phyloP scores from a whole-genome alignment of 1,140 invertebrate genomes.

The Drosophila ohnishii region DNA sequence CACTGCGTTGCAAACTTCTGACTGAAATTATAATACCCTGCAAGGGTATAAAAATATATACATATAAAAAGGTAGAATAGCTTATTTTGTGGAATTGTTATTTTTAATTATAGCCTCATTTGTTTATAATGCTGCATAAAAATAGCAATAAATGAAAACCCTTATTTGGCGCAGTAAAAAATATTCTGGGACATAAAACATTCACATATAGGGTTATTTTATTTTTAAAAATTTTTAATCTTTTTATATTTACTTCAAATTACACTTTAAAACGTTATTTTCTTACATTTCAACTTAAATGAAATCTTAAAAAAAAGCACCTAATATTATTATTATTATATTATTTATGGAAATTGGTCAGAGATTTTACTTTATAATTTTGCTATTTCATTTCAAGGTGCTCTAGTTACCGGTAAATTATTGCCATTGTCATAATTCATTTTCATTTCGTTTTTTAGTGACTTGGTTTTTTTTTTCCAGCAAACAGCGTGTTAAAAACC shows the following conservation, averaged over 20 bases:
- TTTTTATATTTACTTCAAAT: too few species aligned
- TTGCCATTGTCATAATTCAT: not conserved
- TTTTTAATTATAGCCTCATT: too few species aligned
- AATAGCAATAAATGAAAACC: not conserved
- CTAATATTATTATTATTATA: not conserved
- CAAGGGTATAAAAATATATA: too few species aligned
- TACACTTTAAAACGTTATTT: not conserved
- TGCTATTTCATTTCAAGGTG: slow-evolving; percentile 1
- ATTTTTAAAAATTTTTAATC: too few species aligned
- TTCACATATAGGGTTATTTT: too few species aligned
- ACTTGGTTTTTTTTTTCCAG: not conserved
- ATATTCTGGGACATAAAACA: too few species aligned
- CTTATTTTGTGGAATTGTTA: too few species aligned
- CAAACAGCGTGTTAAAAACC: not conserved
- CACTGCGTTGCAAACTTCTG: too few species aligned
- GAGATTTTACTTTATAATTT: not conserved
- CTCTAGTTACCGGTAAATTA: not conserved
- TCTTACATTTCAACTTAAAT: not conserved
- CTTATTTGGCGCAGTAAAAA: too few species aligned
- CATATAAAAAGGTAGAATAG: not conserved
- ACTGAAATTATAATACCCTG: too few species aligned
- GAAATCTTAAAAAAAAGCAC: not conserved
- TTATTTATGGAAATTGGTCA: not conserved
- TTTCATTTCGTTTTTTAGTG: not conserved
- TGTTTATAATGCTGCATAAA: not conserved